A percentile compares a stretch with the other conserved stretches of the same genome.
These are phyloP conservation scores for Pemphredon lugubris DNA, from an alignment of 2,888 invertebrate species.

Conservation along the genomic window DNA sequence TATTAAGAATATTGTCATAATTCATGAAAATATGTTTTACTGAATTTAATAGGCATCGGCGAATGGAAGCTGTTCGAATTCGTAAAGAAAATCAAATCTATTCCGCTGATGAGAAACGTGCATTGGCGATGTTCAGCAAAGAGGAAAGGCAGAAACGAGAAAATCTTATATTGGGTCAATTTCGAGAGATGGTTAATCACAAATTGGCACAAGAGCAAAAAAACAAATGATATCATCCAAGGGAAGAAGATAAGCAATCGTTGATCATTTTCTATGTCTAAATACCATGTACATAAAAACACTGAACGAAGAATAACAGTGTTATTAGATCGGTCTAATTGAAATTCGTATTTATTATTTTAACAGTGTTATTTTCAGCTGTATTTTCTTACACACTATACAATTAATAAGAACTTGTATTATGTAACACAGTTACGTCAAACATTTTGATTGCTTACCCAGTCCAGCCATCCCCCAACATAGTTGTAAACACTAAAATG, in stretches of 20 bases:
- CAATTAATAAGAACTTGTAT: conserved; percentile 10
- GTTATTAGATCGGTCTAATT: too few species aligned
- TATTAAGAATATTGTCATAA: too few species aligned
- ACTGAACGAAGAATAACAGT: conserved; percentile 1
- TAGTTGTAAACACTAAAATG: conserved; percentile 84
- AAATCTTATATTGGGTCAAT: conserved; percentile 96
- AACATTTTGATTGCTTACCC: conserved; percentile 80
- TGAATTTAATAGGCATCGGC: conserved; percentile 90
- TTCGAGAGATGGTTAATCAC: conserved; percentile 92
- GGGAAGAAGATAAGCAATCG: too few species aligned
- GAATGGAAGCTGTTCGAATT: conserved; percentile 99
- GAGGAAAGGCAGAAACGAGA: conserved; percentile 98
- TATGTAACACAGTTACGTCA: too few species aligned
- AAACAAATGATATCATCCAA: conserved; percentile 70
- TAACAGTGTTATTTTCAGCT: background rate
- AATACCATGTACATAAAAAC: conserved; percentile 26
- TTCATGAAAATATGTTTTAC: too few species aligned
- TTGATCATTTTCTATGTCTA: background rate
- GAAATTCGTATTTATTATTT: too few species aligned
- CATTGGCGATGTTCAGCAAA: conserved; percentile 98
- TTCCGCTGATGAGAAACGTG: conserved; percentile 99
- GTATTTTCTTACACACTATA: background rate
- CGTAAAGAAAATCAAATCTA: conserved; percentile 99
- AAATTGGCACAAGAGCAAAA: conserved; percentile 85
- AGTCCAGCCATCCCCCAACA: conserved; percentile 84